These are phyloP conservation scores for Istiophorus platypterus DNA, from an alignment of 2,113 vertebrate genomes.

Conservation along the genomic window DNA sequence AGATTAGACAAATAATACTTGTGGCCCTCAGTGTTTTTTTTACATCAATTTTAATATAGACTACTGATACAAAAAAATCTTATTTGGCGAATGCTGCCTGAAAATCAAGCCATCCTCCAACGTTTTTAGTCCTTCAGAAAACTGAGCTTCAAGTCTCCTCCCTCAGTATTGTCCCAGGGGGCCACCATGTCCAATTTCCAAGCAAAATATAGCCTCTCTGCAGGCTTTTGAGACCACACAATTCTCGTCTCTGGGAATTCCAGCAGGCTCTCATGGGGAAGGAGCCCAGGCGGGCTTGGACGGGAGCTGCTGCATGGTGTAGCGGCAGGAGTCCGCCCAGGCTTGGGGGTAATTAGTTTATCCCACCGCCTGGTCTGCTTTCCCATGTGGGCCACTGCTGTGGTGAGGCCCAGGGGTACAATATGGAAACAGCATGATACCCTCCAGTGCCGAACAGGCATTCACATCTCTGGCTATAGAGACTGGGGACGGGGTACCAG, in stretches of 20 bases:
- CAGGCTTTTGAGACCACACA: conserved; percentile 66
- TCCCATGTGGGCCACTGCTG: conserved; percentile 87
- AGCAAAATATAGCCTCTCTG: conserved; percentile 67
- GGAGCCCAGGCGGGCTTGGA: conserved; percentile 68
- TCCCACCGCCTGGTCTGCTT: conserved; percentile 77
- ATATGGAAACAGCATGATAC: conserved; percentile 83
- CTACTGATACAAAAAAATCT: not conserved
- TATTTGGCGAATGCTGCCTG: conserved; percentile 4
- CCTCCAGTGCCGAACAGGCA: conserved; percentile 64
- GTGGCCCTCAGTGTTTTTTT: not conserved
- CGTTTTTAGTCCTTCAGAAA: conserved; percentile 11
- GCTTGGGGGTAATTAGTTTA: conserved; percentile 85
- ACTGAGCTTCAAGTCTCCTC: conserved; percentile 58
- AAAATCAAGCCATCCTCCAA: conserved; percentile 37
- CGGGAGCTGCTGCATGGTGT: conserved; percentile 57
- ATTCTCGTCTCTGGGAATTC: conserved; percentile 76
- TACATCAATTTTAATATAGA: not conserved
- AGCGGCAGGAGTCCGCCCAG: conserved; percentile 78
- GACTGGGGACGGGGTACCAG: conserved; percentile 35
- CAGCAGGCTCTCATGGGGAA: conserved; percentile 77
- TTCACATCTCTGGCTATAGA: conserved; percentile 65
- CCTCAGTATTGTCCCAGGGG: conserved; percentile 63
- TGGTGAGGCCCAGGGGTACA: conserved; percentile 79
- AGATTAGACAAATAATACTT: not conserved
- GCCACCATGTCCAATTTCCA: conserved; percentile 73